Evolutionary conservation across 2,888 invertebrate species (phyloP).

Genomic region (Aquatica leii): DNA sequence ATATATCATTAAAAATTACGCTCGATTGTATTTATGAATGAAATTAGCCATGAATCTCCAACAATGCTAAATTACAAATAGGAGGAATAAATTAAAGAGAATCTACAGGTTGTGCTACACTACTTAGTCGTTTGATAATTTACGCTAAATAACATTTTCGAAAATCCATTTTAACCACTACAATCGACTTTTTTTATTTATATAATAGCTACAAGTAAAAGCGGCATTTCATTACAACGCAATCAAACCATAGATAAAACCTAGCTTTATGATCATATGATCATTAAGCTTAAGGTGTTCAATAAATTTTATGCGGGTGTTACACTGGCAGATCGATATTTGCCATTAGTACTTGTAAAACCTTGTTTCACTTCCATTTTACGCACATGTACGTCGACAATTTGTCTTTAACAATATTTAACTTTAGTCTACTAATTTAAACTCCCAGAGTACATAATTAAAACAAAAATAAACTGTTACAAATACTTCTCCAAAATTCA

Average conservation of each 20-base stretch:
- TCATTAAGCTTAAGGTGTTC: constrained; percentile 41
- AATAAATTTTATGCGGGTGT: constrained; percentile 38
- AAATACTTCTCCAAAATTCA: no score
- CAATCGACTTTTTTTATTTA: neutral
- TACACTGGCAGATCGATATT: constrained; percentile 38
- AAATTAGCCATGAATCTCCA: neutral
- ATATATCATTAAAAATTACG: neutral
- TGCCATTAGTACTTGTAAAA: constrained; percentile 31
- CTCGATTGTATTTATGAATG: neutral
- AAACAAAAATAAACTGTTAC: no score
- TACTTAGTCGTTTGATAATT: constrained; percentile 10
- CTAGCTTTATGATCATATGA: constrained; percentile 17
- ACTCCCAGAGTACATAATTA: no score
- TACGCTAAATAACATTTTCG: constrained; percentile 11
- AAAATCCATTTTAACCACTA: neutral
- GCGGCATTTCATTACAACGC: no score
- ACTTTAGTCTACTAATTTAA: no score
- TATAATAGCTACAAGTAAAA: no score
- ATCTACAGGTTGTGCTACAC: constrained; percentile 12
- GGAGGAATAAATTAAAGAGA: constrained; percentile 5
- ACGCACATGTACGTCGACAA: no score
- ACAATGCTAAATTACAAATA: neutral
- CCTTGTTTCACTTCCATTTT: no score
- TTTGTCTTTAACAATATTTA: no score
- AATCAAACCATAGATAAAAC: no score